Conservation (phyloP, 2,888 invertebrate species). For the Drosophila mimetica region DNA sequence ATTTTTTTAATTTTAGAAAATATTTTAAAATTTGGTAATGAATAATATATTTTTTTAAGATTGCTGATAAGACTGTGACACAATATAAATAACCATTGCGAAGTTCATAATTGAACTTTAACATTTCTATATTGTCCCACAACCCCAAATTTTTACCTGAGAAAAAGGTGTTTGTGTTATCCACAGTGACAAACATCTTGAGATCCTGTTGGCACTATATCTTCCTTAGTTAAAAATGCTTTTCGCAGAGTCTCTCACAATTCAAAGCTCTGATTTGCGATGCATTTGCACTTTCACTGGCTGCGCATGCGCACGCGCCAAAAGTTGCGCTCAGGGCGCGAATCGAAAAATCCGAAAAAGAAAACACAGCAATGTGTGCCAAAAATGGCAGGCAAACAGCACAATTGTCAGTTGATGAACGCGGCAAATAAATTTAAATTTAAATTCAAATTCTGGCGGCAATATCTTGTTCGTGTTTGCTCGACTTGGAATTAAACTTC, state of each 20-base stretch:
- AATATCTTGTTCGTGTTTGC: neutral
- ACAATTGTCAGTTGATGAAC: constrained; percentile 33
- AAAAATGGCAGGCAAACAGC: constrained; percentile 54
- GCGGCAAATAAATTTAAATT: constrained; percentile 59
- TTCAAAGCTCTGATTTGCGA: constrained; percentile 46
- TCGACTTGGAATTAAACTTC: constrained; percentile 14
- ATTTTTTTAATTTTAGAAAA: no score
- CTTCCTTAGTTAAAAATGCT: neutral
- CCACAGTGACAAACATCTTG: constrained; percentile 84
- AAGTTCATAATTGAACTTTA: no score
- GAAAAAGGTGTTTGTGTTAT: constrained; percentile 83
- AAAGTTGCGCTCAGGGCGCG: constrained; percentile 20
- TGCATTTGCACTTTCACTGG: constrained; percentile 74
- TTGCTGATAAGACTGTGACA: no score
- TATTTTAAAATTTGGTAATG: no score
- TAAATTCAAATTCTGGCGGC: constrained; percentile 39
- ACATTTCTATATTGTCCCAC: no score
- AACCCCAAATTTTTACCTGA: constrained; percentile 83
- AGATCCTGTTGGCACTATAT: constrained; percentile 10
- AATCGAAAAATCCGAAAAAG: neutral
- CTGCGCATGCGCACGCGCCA: constrained; percentile 68
- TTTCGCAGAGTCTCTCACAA: constrained; percentile 49
- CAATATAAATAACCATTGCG: no score
- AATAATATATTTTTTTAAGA: no score
- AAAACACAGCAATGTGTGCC: constrained; percentile 41